Conservation (phyloP, 2,797 vertebrate species). For the Poecilia wingei region DNA sequence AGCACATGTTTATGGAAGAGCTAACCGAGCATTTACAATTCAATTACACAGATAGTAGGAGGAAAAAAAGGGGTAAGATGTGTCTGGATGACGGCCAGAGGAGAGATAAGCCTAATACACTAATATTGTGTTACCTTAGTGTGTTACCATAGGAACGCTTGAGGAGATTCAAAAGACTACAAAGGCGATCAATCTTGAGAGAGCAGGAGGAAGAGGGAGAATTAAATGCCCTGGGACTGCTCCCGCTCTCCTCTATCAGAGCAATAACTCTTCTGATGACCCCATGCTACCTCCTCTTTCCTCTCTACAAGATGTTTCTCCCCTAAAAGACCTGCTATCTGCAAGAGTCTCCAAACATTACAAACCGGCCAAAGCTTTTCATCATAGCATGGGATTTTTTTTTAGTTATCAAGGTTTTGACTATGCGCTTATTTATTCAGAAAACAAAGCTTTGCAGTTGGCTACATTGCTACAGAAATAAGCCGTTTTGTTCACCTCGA, state of each 20-base stretch:
- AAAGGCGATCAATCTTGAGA: slow-evolving; percentile 84
- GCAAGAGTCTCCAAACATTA: slow-evolving; percentile 58
- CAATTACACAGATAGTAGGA: slow-evolving; percentile 82
- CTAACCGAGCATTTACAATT: slow-evolving; percentile 83
- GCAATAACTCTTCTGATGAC: slow-evolving; percentile 82
- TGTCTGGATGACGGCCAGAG: slow-evolving; percentile 83
- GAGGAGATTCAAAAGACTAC: slow-evolving; percentile 84
- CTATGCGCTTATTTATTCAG: slow-evolving; percentile 56
- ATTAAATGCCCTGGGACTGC: slow-evolving; percentile 84
- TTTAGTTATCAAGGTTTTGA: slow-evolving; percentile 42
- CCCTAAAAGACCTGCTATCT: slow-evolving; percentile 61
- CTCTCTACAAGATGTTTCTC: slow-evolving; percentile 51
- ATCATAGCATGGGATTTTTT: slow-evolving; percentile 45
- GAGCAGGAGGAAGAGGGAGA: slow-evolving; percentile 79
- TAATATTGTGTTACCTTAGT: slow-evolving; percentile 84
- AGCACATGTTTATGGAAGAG: slow-evolving; percentile 78
- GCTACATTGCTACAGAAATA: slow-evolving; percentile 52
- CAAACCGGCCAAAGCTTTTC: slow-evolving; percentile 54
- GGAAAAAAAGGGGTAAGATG: slow-evolving; percentile 65
- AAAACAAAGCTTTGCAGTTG: slow-evolving; percentile 54
- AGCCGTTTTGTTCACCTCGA: slow-evolving; percentile 45
- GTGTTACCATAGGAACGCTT: slow-evolving; percentile 85
- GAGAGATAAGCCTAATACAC: slow-evolving; percentile 85
- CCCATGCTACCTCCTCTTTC: slow-evolving; percentile 71
- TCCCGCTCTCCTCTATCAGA: slow-evolving; percentile 81